Evolutionary conservation across 2,113 vertebrate genomes (phyloP).

Genomic region (Dasyurus viverrinus): DNA sequence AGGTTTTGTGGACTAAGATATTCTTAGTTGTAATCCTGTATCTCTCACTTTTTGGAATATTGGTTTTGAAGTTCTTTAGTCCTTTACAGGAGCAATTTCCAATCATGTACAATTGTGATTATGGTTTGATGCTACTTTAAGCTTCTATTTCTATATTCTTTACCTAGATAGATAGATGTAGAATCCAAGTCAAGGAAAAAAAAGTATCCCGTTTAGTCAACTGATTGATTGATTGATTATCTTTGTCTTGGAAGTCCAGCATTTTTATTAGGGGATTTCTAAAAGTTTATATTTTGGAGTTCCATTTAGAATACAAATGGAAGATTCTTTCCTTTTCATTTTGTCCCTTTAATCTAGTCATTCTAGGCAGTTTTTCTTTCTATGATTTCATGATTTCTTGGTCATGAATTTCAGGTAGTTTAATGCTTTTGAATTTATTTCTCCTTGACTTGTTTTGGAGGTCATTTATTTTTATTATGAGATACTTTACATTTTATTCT

Average conservation of each 20-base stretch:
- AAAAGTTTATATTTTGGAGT: neutral
- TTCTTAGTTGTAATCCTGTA: neutral
- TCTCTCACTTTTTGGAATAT: neutral
- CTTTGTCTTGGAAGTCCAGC: neutral
- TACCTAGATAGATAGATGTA: neutral
- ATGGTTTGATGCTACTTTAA: neutral
- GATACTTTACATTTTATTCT: neutral
- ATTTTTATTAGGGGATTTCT: neutral
- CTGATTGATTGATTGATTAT: no score
- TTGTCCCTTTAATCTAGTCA: neutral
- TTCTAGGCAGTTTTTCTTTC: neutral
- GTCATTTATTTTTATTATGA: neutral
- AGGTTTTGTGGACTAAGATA: neutral
- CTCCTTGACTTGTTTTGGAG: neutral
- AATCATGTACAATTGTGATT: neutral
- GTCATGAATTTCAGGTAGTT: neutral
- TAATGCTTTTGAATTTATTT: neutral
- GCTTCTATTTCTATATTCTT: no score
- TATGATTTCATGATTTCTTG: neutral
- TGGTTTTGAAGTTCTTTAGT: neutral
- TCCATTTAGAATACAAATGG: neutral
- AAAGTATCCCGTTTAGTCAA: no score
- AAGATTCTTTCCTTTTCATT: neutral
- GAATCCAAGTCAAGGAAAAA: no score
- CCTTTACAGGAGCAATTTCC: neutral